phyloP scores from a whole-genome alignment of 2,113 vertebrate species.

The Chaetorhynchus papuensis region DNA sequence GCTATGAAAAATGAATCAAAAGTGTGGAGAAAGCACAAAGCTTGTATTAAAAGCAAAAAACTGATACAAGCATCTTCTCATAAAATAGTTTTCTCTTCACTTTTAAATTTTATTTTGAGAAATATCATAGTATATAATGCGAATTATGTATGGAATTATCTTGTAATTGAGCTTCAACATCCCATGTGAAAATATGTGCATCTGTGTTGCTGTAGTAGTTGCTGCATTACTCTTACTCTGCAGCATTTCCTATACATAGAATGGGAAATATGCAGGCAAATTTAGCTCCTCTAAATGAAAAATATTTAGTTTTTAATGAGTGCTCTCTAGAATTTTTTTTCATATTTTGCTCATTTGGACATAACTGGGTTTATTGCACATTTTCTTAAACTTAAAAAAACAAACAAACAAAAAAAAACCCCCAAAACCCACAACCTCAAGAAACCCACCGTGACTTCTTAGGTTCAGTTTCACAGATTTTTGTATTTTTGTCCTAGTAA shows the following conservation, averaged over 20 bases:
- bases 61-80: not conserved
- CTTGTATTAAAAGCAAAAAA: not conserved
- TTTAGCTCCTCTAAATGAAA: not conserved
- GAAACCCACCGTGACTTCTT: not conserved
- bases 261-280: not conserved
- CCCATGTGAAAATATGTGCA: not conserved
- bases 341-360: not conserved
- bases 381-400: not conserved
- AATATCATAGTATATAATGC: not conserved
- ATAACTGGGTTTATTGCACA: not conserved
- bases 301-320: not conserved
- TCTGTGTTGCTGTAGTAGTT: not conserved
- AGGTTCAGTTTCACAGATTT: not conserved
- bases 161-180: not conserved
- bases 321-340: not conserved
- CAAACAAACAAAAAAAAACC: too few relatives aligned
- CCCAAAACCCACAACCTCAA: fast-evolving
- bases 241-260: not conserved
- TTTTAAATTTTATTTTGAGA: not conserved
- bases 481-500: not conserved
- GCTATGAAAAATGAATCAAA: not conserved
- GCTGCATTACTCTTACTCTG: not conserved
- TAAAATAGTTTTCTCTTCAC: not conserved
- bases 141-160: not conserved
- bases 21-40: not conserved